These are phyloP conservation scores for Leptinotarsa texana DNA, from an alignment of 1,140 invertebrate species.

Conservation along the genomic window DNA sequence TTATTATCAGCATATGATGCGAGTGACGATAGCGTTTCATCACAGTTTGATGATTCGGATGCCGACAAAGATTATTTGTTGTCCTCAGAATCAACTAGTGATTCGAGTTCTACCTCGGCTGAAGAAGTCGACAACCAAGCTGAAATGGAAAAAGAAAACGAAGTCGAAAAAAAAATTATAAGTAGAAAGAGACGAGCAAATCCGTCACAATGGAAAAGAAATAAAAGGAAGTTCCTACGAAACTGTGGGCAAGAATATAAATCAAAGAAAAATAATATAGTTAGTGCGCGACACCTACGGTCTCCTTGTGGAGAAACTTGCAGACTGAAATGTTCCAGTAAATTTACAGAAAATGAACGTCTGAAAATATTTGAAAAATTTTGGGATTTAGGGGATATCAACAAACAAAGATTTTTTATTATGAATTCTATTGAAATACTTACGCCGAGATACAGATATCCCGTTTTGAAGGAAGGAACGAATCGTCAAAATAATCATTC, in stretches of 20 bases:
- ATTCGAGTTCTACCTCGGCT: neutral
- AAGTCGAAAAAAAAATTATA: neutral
- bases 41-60: slow-evolving; percentile 1
- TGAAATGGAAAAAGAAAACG: neutral
- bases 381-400: slow-evolving; percentile 1
- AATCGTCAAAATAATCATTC: slow-evolving; percentile 1
- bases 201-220: neutral
- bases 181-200: slow-evolving; percentile 1
- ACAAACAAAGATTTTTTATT: slow-evolving; percentile 14
- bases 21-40: neutral
- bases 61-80: neutral
- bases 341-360: slow-evolving; percentile 7
- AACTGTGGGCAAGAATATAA: neutral
- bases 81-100: neutral
- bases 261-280: slow-evolving; percentile 3
- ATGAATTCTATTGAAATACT: neutral
- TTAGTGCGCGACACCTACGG: slow-evolving; percentile 1
- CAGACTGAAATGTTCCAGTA: neutral
- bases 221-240: slow-evolving; percentile 2
- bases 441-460: neutral
- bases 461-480: slow-evolving; percentile 1
- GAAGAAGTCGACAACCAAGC: neutral
- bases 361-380: slow-evolving; percentile 2
- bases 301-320: neutral
- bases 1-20: slow-evolving; percentile 7